Percentiles rank a stretch among this genome's conserved stretches.
These are phyloP conservation scores for Parthenolecanium corni DNA, from an alignment of 2,888 invertebrate species.

Conservation along the genomic window DNA sequence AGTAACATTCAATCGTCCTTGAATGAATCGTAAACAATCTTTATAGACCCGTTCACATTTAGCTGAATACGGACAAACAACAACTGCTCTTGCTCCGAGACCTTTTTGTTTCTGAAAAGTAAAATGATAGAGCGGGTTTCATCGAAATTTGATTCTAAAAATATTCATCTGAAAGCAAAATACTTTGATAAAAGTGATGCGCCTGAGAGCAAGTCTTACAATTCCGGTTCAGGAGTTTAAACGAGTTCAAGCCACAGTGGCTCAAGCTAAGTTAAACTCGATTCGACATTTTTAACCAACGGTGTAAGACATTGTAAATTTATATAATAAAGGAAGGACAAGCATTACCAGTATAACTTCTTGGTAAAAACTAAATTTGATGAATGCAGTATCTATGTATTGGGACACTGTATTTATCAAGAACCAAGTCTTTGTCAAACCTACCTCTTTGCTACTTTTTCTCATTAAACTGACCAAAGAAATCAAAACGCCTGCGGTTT, in stretches of 20 bases:
- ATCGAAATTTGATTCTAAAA: background rate
- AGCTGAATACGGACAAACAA: constrained; percentile 8
- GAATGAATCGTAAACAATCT: background rate
- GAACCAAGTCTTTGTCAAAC: background rate
- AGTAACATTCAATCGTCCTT: background rate
- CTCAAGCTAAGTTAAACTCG: no score
- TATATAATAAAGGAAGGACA: no score
- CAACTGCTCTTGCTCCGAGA: constrained; percentile 4
- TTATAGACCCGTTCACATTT: background rate
- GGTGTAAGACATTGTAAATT: no score
- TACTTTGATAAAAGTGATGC: background rate
- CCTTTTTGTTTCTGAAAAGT: background rate
- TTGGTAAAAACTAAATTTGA: no score
- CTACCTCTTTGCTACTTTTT: background rate
- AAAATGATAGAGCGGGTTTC: no score
- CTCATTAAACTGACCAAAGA: background rate
- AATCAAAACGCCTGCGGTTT: background rate
- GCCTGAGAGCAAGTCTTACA: no score
- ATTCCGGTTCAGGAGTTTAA: no score
- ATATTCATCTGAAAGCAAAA: background rate
- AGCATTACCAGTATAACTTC: no score
- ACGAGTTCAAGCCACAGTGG: no score
- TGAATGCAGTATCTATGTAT: no score
- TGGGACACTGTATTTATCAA: no score
- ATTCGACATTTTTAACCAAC: no score